These are phyloP conservation scores for Onychomys leucogaster DNA, from an alignment of 2,797 vertebrate genomes.

Conservation along the genomic window DNA sequence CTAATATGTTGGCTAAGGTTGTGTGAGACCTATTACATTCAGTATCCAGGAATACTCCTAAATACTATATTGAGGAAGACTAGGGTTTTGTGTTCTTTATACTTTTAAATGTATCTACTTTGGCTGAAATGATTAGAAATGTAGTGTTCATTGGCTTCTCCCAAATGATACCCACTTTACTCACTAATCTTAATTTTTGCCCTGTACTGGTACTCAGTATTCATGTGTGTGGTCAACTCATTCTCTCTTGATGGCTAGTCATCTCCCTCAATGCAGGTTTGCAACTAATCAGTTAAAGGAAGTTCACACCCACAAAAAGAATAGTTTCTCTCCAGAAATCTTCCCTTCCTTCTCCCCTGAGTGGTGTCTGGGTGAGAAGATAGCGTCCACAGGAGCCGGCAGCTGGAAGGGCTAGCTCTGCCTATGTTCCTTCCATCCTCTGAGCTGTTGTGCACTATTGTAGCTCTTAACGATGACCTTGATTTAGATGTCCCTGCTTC, in stretches of 20 bases:
- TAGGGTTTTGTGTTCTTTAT: background rate
- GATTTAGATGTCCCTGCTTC: background rate
- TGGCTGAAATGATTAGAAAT: background rate
- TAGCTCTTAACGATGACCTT: background rate
- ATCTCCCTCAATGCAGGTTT: background rate
- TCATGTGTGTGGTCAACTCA: background rate
- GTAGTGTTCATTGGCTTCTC: background rate
- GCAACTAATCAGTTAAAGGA: background rate
- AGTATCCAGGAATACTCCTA: background rate
- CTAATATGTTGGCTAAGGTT: background rate
- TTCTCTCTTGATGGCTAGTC: background rate
- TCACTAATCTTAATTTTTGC: background rate
- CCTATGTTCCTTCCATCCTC: background rate
- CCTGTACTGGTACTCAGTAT: background rate
- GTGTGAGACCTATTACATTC: background rate
- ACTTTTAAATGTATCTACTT: background rate
- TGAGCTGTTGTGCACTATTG: accelerated
- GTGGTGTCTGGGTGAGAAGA: background rate
- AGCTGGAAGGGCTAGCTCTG: background rate
- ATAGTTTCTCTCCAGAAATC: background rate
- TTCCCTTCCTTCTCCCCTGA: background rate
- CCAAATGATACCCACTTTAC: background rate
- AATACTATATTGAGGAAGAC: background rate
- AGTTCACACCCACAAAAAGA: background rate
- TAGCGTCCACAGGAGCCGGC: accelerated